Percentiles rank a stretch among this genome's conserved stretches.
These are phyloP conservation scores for Ethmia dodecea DNA, from an alignment of 2,888 invertebrate species.

Conservation along the genomic window DNA sequence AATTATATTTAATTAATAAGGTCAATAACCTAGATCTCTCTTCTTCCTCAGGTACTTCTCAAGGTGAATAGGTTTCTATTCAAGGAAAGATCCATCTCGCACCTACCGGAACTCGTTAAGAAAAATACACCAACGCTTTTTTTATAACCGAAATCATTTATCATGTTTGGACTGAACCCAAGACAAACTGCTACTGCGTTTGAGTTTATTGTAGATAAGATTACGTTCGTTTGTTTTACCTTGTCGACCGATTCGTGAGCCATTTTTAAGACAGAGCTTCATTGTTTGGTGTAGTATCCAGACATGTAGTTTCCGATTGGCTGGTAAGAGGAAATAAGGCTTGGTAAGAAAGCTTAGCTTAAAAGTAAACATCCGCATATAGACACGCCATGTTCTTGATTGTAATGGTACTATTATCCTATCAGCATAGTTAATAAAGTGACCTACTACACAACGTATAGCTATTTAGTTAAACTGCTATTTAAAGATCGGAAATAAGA, in stretches of 20 bases:
- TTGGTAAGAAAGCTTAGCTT: constrained; percentile 16
- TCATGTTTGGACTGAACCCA: constrained; percentile 73
- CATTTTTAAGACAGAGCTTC: constrained; percentile 67
- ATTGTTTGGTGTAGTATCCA: constrained; percentile 56
- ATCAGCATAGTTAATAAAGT: background rate
- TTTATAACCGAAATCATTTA: constrained; percentile 73
- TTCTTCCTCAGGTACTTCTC: constrained; percentile 77
- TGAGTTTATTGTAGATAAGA: constrained; percentile 74
- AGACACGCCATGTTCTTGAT: constrained; percentile 4
- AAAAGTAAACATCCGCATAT: constrained; percentile 12
- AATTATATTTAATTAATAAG: constrained; percentile 22
- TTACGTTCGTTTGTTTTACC: constrained; percentile 69
- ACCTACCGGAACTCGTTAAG: constrained; percentile 70
- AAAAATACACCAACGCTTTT: constrained; percentile 68
- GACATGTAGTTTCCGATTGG: constrained; percentile 45
- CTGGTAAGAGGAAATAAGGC: constrained; percentile 39
- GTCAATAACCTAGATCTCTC: constrained; percentile 66
- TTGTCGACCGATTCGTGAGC: constrained; percentile 66
- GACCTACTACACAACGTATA: background rate
- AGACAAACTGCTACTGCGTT: constrained; percentile 76
- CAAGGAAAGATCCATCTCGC: constrained; percentile 61
- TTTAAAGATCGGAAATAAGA: background rate
- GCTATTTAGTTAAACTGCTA: background rate
- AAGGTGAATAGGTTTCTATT: constrained; percentile 75
- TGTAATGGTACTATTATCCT: background rate